Evolutionary conservation across 2,888 invertebrate genomes (phyloP), one percentile per base, ranked within the genome.

Genomic region (Molorchus minor): DNA sequence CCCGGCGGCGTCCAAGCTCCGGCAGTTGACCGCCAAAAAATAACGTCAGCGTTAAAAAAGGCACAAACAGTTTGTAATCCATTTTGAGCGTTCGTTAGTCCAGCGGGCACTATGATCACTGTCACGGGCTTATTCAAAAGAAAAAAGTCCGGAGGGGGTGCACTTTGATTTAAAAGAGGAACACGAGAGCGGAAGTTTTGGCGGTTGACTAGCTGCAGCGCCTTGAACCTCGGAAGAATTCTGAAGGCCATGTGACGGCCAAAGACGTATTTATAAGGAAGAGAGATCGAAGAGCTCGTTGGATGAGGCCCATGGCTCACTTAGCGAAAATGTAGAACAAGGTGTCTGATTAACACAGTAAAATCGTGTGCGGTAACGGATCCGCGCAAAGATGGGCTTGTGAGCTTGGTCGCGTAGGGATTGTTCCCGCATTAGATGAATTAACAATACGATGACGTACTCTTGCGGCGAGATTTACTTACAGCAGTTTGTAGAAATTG

Each of bases 201-300:
- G 15, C 19, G 36, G 35, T 29, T 53, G 36, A n/a, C 19, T 21
- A 25, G 62, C 47, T 52, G 51, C 46, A 44, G 71, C 74, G 72
- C 77, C 77, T 77, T 78, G 77, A 78, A 78, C 77, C 75, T 74
- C 73, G 66, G 68, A 62, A 68, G 71, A 68, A 69, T 73, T 78
- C 75, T 78, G 77, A 76, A 77, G 76, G 74, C 72, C 71, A 70
- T 63, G 68, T 66, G 56, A 56, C 52, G 61, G 65, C 65, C 68
- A 67, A n/a, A n/a, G 71, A 72, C 70, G 75, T 74, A 72, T 79
- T 79, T 77, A 77, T 77, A 79, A 69, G 71, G 69, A 72, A 77
- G 77, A 76, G 77, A 78, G 78, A 78, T 77, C 73, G 75, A 65
- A 62, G 33, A 10, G 68, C 66, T 49, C 45, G 47, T 62, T 51